Base-by-base conservation (phyloP, 2,888 invertebrate species). In the Chrysopilus asiliformis region DNA sequence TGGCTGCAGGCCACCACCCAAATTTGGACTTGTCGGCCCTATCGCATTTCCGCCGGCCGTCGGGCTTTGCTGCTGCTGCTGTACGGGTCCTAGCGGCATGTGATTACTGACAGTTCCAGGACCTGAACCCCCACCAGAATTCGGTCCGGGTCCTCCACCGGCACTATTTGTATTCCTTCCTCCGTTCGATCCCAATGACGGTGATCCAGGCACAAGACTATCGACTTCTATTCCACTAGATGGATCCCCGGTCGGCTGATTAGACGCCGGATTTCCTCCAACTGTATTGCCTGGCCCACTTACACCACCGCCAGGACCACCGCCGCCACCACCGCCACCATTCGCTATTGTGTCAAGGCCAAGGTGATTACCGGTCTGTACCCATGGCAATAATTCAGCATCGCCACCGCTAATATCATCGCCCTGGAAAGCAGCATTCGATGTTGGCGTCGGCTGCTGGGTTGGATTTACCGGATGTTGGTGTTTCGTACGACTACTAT, bases 1-100 rank as follows among this genome's bases (percentile, higher is more conserved):
- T 53, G 74, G 74, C 49, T 73, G 73, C 48, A 71, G 64, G 27
- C 30, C 44, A 50, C 60, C 64, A 40, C 52, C 53, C 41, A 68
- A 54, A 41, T 67, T 68, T 41, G 70, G 72, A 53, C 70, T 71
- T 45, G 67, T 68, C 34, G 67, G 49, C 16, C 47, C 47, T 27
- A 45, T 52, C 29, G 56, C 29, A 37, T 33, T 42, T 13, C 41
- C 34, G 14, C 38, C 25, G 2, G 32, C 33, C 8, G 38, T 27
- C 15, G 43, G 36, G 16, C 40, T 28, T 18, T 36, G 40, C 25
- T 43, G 40, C 17, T 33, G 15, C 22, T 33, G 32, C n/a, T 39
- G n/a, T 12, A 34, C 14, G 7, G 39, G 10, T 15, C 34, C 32
- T 8, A 32, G 29, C 10, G 29, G 18, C 33, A 35, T 38, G 9